These are phyloP conservation scores for Stichopus chloronotus DNA, from an alignment of 35 echinoderm and acorn worm genomes.

Conservation along the genomic window DNA sequence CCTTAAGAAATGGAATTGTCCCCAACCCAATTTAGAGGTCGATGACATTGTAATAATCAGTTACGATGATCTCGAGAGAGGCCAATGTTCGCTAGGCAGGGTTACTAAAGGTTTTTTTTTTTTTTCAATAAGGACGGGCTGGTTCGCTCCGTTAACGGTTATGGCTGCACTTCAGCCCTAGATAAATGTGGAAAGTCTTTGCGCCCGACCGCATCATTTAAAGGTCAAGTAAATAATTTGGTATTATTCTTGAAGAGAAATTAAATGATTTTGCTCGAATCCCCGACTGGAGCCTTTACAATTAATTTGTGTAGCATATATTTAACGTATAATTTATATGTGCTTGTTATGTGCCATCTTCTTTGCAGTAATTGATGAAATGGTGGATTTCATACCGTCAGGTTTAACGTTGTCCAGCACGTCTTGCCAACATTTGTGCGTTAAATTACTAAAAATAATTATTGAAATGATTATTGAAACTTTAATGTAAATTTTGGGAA, in stretches of 20 bases:
- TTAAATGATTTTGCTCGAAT: neutral
- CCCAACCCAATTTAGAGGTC: neutral
- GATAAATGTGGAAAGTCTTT: neutral
- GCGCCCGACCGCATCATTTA: neutral
- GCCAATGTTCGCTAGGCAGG: neutral
- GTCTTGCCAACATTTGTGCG: neutral
- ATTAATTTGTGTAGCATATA: neutral
- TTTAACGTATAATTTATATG: neutral
- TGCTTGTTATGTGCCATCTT: neutral
- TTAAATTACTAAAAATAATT: neutral
- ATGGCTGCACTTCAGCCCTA: neutral
- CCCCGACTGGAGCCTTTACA: neutral
- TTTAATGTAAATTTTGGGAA: conserved; percentile 20
- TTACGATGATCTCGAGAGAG: conserved; percentile 1
- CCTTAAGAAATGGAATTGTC: conserved; percentile 5
- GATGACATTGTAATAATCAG: neutral
- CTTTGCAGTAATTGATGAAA: neutral
- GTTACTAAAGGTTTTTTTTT: neutral
- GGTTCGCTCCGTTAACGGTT: neutral
- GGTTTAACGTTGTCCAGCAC: neutral
- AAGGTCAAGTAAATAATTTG: neutral
- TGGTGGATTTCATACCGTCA: neutral
- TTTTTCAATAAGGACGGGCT: neutral
- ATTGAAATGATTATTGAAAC: neutral
- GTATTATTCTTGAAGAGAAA: too few species aligned